Base-by-base conservation (phyloP, 2,797 vertebrate genomes). In the Schizothorax lantsangensis region DNA sequence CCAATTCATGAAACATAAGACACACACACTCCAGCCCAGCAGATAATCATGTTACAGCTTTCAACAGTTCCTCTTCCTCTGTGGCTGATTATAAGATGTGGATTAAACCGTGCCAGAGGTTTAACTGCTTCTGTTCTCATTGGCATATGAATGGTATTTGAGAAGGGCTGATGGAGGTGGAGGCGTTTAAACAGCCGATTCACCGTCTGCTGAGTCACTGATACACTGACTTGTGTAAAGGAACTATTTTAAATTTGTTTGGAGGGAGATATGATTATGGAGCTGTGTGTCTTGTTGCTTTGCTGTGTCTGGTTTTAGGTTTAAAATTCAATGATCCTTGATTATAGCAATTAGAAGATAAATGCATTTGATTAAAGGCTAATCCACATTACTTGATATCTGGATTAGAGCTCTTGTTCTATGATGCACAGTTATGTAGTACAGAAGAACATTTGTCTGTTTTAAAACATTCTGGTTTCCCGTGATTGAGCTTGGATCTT, bases 31-130 rank as follows among this genome's bases (percentile, higher is more conserved):
- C 77, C 64, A 52, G 64, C 62, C 47, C 6, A 8, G 2, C 1
- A 7, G 74, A 66, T 87, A 79, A 83, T 79, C 62, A 59, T 72
- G 49, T 79, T 80, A 64, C 9, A 40, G 68, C 26, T 79, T 87
- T 84, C 73, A 40, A 49, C 77, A 14, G 36, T 81, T 73, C 72
- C 71, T 75, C 57, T 66, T 64, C 38, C 73, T 66, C 54, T 49
- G 33, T 49, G 17, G 7, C n/a, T 40, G 47, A 62, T 66, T 45
- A 52, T 57, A 62, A 72, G 75, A 77, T 45, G 1, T 83, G 30
- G 73, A 49, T 83, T 87, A 49, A 83, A 71, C 30, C 64, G 43
- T 1, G 43, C 40, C 62, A 79, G 47, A 71, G 74, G 74, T 85
- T 85, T 57, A 69, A 30, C 17, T 30, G 33, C 33, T 30, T 78